Percentiles rank a stretch among this genome's conserved stretches.
phyloP scores from a whole-genome alignment of 2,888 invertebrate genomes.

The Xylophagus ater region DNA sequence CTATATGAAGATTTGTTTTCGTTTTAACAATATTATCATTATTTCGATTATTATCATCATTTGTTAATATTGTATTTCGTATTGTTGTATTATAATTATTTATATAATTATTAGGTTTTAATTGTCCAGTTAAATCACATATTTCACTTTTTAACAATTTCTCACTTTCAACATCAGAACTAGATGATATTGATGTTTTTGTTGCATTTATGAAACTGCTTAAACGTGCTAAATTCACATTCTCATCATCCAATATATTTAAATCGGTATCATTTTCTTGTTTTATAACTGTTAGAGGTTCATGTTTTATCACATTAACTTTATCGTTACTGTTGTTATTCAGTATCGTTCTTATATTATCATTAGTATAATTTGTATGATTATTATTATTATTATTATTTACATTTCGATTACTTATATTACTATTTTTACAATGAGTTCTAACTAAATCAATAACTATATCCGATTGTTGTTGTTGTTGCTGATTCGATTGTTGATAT shows the following conservation, averaged over 20 bases:
- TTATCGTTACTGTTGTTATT: slow-evolving; percentile 36
- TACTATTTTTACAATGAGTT: slow-evolving; percentile 16
- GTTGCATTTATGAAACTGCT: slow-evolving; percentile 31
- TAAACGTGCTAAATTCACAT: slow-evolving; percentile 36
- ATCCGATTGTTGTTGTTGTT: slow-evolving; percentile 8
- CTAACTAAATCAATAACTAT: slow-evolving; percentile 17
- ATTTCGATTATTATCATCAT: no score
- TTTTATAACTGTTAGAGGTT: slow-evolving; percentile 30
- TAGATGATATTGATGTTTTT: slow-evolving; percentile 12
- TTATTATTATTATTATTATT: slow-evolving; percentile 28
- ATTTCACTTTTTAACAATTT: neutral
- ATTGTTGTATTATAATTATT: slow-evolving; percentile 6
- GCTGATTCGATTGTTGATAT: neutral
- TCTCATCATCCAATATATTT: slow-evolving; percentile 32
- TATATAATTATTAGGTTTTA: neutral
- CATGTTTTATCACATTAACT: slow-evolving; percentile 39
- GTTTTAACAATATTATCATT: no score
- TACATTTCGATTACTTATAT: slow-evolving; percentile 21
- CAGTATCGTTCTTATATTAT: neutral
- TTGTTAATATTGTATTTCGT: no score
- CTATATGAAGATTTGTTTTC: no score
- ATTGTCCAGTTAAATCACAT: neutral
- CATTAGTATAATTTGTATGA: slow-evolving; percentile 25
- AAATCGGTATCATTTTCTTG: slow-evolving; percentile 25
- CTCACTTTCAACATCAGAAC: slow-evolving; percentile 2